These are phyloP conservation scores for Arbacia lixula DNA, from an alignment of 53 echinoderm and acorn worm species.

Conservation along the genomic window DNA sequence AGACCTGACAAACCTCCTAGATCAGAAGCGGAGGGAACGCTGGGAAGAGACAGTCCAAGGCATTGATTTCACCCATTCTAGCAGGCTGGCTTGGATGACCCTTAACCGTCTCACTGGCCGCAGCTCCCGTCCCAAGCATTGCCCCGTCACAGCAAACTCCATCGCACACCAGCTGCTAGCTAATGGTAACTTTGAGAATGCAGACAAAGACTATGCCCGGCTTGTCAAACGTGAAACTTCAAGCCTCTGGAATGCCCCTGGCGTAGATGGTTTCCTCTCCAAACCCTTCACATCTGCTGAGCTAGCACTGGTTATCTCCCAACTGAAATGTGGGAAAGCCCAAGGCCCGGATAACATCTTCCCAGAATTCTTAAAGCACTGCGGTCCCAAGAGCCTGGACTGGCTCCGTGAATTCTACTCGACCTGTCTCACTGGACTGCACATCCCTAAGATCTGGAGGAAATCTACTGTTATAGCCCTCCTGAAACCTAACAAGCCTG, in stretches of 20 bases:
- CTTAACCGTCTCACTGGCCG: conserved; percentile 49
- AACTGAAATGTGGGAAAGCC: conserved; percentile 41
- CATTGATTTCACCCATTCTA: conserved; percentile 61
- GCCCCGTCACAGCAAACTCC: conserved; percentile 58
- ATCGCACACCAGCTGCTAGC: conserved; percentile 55
- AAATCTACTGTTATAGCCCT: conserved; percentile 52
- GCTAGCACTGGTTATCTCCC: conserved; percentile 6
- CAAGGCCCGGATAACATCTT: conserved; percentile 47
- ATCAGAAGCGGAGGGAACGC: conserved; percentile 48
- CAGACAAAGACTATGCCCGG: conserved; percentile 41
- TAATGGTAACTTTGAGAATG: conserved; percentile 46
- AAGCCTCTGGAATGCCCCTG: conserved; percentile 52
- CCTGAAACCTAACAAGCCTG: conserved; percentile 64
- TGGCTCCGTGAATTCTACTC: conserved; percentile 63
- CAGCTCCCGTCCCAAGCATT: conserved; percentile 20
- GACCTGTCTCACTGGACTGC: conserved; percentile 23
- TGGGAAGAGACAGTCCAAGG: conserved; percentile 63
- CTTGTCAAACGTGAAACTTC: not conserved
- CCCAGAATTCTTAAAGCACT: conserved; percentile 46
- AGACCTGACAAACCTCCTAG: conserved; percentile 51
- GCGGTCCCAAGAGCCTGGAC: conserved; percentile 46
- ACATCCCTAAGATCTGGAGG: conserved; percentile 60
- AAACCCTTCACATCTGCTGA: conserved; percentile 47
- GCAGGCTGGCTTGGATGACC: conserved; percentile 33
- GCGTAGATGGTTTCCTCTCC: conserved; percentile 36